Evolutionary conservation across 2,888 invertebrate genomes (phyloP).

Genomic region (Mallateleia sp.): DNA sequence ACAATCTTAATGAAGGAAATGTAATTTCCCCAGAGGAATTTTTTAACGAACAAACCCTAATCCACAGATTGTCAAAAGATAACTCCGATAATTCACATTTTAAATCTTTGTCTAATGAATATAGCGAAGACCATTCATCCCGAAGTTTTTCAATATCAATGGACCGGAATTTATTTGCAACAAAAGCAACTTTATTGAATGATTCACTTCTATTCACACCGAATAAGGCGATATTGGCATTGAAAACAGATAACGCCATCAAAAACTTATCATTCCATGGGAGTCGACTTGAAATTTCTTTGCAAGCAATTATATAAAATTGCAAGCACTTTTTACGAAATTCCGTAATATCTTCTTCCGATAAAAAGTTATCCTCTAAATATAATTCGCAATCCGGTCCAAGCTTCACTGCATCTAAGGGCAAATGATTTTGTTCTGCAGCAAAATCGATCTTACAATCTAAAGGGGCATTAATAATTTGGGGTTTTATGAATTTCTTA

Average conservation of each 20-base stretch:
- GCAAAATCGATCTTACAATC: background rate
- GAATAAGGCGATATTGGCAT: background rate
- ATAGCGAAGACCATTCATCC: background rate
- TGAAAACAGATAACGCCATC: background rate
- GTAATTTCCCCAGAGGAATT: background rate
- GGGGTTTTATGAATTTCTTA: background rate
- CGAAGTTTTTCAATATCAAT: background rate
- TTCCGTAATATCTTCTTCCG: background rate
- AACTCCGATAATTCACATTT: background rate
- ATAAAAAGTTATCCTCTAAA: background rate
- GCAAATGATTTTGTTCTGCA: background rate
- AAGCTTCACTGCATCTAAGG: background rate
- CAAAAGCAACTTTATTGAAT: background rate
- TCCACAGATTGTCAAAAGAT: background rate
- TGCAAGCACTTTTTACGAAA: background rate
- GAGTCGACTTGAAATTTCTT: conserved; percentile 1
- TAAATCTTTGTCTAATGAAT: background rate
- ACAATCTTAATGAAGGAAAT: background rate
- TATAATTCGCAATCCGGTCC: background rate
- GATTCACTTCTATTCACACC: background rate
- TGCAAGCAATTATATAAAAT: background rate
- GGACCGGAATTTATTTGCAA: background rate
- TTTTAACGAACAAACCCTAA: background rate
- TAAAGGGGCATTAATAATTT: background rate
- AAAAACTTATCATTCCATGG: background rate